Base-by-base conservation (phyloP, 2,888 invertebrate species). In the Ischnura elegans region DNA sequence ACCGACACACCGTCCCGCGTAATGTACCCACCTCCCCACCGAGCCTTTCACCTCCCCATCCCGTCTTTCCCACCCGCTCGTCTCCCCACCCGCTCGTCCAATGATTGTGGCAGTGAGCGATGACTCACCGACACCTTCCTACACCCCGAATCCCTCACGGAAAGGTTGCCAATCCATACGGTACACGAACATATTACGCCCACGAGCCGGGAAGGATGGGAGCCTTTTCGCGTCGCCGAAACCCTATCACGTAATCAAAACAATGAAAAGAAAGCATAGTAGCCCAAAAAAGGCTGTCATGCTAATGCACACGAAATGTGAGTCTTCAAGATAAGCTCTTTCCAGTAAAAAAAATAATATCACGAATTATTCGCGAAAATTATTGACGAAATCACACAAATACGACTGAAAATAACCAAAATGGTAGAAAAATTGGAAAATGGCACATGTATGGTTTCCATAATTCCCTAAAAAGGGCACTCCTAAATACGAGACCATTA, bases 71-170 rank as follows among this genome's bases (percentile, higher is more conserved):
- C 29, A 29, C 76, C 29, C 76, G 29, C 36, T 29, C 29, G 46
- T 19, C n/a, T 51, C 87, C 51, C 51, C 87, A 4, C 87, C 21
- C 61, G 47, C 90, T n/a, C 42, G 36, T n/a, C 90, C 90, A 61
- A 90, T 61, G 90, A 90, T 90, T 90, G 90, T 90, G 90, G 90
- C 90, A 90, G 90, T 90, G 66, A 90, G 90, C 90, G 90, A 90
- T 90, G 90, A 90, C 66, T 90, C 90, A 90, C 90, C 90, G 61
- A 21, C 90, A 90, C 90, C 76, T 76, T 13, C 36, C 76, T 16
- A 8, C 13, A 5, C 13, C 76, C 36, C 76, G 29, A 6, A 42
- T 61, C 36, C 43, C 55, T 90, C 61, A 55, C 55, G 51, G 55
- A 61, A 87, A 90, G 90, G 90, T 90, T 90, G 90, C 90, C 90